Conservation (phyloP, 2,113 vertebrate species). For the Mormoops blainvillei region DNA sequence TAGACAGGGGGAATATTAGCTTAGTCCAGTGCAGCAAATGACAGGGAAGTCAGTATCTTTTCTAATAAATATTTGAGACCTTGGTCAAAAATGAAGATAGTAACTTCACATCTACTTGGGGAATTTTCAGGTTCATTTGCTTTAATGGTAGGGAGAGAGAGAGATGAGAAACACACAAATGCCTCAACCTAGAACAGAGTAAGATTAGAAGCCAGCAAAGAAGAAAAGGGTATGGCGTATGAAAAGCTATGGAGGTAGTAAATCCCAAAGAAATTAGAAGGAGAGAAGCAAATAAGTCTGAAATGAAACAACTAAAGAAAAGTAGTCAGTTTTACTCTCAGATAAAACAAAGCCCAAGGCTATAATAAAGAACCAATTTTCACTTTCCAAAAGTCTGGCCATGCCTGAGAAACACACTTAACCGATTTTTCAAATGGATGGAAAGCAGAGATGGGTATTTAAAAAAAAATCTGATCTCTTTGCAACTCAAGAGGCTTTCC, state of each 20-base stretch:
- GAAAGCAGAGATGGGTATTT: background rate
- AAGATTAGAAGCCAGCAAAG: background rate
- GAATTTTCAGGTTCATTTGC: background rate
- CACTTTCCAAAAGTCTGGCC: background rate
- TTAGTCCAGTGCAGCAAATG: background rate
- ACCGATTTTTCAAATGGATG: background rate
- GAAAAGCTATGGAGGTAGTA: background rate
- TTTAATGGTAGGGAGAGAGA: background rate
- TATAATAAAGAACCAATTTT: background rate
- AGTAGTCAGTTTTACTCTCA: background rate
- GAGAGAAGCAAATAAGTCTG: background rate
- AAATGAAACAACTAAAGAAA: background rate
- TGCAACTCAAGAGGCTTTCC: background rate
- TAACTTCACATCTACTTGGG: background rate
- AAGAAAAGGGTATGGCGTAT: background rate
- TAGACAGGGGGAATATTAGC: background rate
- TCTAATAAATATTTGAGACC: background rate
- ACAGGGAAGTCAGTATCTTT: background rate
- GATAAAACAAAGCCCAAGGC: background rate
- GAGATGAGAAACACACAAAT: background rate
- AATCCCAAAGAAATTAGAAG: background rate
- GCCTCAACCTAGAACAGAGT: background rate
- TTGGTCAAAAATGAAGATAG: background rate
- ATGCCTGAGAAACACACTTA: background rate
- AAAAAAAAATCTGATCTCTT: conserved; percentile 15